phyloP scores from a whole-genome alignment of 2,113 vertebrate genomes.

The Pimephales promelas region DNA sequence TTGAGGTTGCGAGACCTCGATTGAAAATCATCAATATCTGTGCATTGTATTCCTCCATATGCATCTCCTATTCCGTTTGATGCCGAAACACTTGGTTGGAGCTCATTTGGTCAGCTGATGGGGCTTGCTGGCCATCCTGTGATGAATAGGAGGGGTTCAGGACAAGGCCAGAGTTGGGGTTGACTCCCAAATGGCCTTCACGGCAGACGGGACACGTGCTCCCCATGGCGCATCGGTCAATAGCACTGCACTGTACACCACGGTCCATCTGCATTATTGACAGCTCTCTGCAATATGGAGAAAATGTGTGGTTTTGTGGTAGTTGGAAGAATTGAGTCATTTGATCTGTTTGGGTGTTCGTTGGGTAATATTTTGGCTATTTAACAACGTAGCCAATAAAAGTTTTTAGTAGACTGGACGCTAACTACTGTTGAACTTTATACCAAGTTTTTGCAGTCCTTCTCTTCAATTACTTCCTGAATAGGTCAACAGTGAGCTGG shows the following conservation, averaged over 20 bases:
- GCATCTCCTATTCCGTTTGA: constrained; percentile 77
- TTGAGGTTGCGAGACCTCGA: constrained; percentile 62
- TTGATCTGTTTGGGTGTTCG: neutral
- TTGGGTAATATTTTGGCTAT: neutral
- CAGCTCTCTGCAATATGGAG: constrained; percentile 10
- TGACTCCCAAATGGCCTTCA: constrained; percentile 54
- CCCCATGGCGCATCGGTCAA: constrained; percentile 43
- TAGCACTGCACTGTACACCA: constrained; percentile 27
- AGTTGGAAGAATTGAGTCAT: neutral
- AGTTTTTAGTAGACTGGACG: neutral
- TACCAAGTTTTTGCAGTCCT: neutral
- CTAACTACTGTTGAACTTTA: neutral
- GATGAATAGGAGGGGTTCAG: constrained; percentile 32
- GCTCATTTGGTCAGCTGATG: constrained; percentile 67
- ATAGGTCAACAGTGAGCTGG: neutral
- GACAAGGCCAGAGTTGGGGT: constrained; percentile 39
- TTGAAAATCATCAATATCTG: constrained; percentile 68
- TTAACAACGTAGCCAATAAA: neutral
- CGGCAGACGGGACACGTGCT: constrained; percentile 39
- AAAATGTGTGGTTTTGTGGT: constrained; percentile 26
- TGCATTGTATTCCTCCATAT: constrained; percentile 71
- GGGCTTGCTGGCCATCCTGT: constrained; percentile 47
- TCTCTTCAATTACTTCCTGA: neutral
- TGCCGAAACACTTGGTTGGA: constrained; percentile 59
- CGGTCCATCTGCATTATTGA: constrained; percentile 58